phyloP scores from a whole-genome alignment of 2,888 invertebrate species.

The Tipula vernalis region DNA sequence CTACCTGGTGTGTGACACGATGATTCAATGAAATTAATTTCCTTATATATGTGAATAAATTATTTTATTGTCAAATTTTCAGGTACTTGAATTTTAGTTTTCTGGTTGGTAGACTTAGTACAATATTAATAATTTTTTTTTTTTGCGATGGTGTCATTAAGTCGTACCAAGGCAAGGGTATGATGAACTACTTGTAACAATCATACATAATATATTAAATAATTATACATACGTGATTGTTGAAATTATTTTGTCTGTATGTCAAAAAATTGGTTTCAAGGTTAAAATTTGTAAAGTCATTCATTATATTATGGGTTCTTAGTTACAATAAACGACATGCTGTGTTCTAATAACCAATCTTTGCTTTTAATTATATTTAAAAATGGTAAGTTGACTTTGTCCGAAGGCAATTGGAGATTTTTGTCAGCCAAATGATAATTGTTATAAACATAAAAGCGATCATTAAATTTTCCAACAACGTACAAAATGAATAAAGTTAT shows the following conservation, averaged over 20 bases:
- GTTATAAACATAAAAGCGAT: background rate
- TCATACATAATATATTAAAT: background rate
- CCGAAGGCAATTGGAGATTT: background rate
- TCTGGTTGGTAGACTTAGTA: background rate
- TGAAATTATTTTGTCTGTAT: background rate
- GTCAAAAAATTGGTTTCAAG: background rate
- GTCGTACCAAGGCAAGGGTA: background rate
- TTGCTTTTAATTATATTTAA: background rate
- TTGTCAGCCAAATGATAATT: no score
- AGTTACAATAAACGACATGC: background rate
- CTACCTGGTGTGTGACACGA: no score
- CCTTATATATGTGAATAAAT: background rate
- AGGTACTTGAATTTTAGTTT: background rate
- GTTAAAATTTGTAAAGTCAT: background rate
- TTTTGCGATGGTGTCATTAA: background rate
- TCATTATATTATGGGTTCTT: background rate
- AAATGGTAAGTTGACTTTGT: background rate
- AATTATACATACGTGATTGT: background rate
- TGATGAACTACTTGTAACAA: slow-evolving; percentile 4
- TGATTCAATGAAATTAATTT: no score
- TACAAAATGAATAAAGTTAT: background rate
- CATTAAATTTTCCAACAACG: background rate
- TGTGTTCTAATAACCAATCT: background rate
- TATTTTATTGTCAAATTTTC: background rate
- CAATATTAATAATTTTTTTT: background rate